Evolutionary conservation across 2,888 invertebrate species (phyloP).

Genomic region (Neria commutata): DNA sequence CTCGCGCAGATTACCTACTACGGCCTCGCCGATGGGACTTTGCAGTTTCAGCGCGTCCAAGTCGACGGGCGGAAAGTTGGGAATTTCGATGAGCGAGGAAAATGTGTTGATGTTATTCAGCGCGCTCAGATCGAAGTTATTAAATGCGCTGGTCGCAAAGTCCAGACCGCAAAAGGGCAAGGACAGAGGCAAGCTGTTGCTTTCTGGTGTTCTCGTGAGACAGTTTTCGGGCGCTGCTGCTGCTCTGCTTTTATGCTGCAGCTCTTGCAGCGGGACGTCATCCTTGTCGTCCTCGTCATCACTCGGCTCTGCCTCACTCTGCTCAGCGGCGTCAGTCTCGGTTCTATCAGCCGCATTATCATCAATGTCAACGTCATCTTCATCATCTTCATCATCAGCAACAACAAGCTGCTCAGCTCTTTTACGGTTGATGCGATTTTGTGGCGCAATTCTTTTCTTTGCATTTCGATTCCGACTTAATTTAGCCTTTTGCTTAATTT

Average conservation of each 20-base stretch:
- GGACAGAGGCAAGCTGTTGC: not conserved
- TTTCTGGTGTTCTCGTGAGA: not conserved
- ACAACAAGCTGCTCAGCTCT: constrained; percentile 9
- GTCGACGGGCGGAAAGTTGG: constrained; percentile 32
- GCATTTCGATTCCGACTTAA: not conserved
- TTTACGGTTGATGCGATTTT: constrained; percentile 8
- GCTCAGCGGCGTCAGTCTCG: too few species aligned
- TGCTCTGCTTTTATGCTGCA: not conserved
- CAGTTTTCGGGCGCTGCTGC: not conserved
- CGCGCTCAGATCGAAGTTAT: not conserved
- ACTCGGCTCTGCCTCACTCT: too few species aligned
- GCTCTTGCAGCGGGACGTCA: not conserved
- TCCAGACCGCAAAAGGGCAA: not conserved
- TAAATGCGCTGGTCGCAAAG: not conserved
- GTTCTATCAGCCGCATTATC: too few species aligned
- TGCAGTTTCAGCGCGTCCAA: constrained; percentile 36
- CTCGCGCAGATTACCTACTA: constrained; percentile 49
- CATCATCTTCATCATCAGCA: constrained; percentile 9
- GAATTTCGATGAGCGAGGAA: constrained; percentile 4
- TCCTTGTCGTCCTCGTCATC: too few species aligned
- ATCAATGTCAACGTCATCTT: not conserved
- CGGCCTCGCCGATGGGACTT: constrained; percentile 41
- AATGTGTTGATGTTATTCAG: not conserved
- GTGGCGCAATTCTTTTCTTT: constrained; percentile 11
- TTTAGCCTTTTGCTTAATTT: constrained; percentile 13